Conservation (phyloP, 2,888 invertebrate genomes). For the Dynastes hyllus region DNA sequence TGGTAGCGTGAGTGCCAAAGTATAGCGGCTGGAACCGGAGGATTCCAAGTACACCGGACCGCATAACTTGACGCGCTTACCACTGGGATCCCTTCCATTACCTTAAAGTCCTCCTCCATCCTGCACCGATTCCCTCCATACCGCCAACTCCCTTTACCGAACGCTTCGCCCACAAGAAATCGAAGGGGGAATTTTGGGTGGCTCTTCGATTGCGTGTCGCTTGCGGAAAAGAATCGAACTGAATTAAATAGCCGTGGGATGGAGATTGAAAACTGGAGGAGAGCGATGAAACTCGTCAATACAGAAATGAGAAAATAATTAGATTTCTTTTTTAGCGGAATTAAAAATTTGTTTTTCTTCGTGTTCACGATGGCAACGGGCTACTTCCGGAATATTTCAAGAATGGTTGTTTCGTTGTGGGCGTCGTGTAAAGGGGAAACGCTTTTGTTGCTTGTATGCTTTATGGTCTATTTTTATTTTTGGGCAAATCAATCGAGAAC, state of each 20-base stretch:
- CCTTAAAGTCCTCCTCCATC: neutral
- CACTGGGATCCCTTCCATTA: slow-evolving; percentile 32
- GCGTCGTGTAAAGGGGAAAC: too few species aligned
- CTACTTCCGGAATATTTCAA: too few species aligned
- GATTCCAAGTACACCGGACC: slow-evolving; percentile 39
- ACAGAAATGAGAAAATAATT: slow-evolving; percentile 41
- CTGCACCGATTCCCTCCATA: neutral
- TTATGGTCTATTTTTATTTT: too few species aligned
- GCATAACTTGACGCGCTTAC: slow-evolving; percentile 51
- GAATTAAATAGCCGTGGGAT: neutral
- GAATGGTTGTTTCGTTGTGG: too few species aligned
- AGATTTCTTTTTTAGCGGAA: slow-evolving; percentile 37
- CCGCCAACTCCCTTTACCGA: neutral
- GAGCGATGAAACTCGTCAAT: slow-evolving; percentile 7
- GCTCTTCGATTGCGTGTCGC: neutral
- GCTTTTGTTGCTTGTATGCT: too few species aligned
- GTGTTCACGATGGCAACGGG: neutral
- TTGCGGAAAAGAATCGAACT: neutral
- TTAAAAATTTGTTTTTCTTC: slow-evolving; percentile 29
- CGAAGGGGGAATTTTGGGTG: neutral
- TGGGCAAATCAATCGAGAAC: too few species aligned
- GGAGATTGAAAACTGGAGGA: too few species aligned
- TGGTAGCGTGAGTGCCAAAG: neutral
- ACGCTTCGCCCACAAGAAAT: neutral
- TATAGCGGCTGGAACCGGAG: neutral